These are phyloP conservation scores for Pseudolycoriella hygida DNA, from an alignment of 2,888 invertebrate genomes.

Conservation along the genomic window DNA sequence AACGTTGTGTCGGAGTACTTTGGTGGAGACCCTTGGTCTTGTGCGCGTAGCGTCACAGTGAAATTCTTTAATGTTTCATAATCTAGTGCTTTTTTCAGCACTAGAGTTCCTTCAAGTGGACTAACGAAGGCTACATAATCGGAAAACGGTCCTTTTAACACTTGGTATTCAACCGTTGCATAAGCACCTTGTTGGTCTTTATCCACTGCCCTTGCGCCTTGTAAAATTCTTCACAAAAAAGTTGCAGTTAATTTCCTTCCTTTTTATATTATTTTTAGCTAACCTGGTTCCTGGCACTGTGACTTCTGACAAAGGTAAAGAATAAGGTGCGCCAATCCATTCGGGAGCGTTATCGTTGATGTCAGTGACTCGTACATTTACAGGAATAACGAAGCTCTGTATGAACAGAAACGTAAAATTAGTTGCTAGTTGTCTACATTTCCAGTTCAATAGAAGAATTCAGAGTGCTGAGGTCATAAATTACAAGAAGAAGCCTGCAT, in stretches of 20 bases:
- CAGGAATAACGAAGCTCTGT: constrained; percentile 28
- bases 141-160: constrained; percentile 59
- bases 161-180: constrained; percentile 68
- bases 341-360: constrained; percentile 80
- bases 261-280: constrained; percentile 1
- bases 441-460: background rate
- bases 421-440: background rate
- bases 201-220: constrained; percentile 61
- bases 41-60: constrained; percentile 52
- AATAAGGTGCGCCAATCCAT: constrained; percentile 67
- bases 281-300: constrained; percentile 40
- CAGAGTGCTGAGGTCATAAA: background rate
- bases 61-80: constrained; percentile 65
- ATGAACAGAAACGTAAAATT: constrained; percentile 1
- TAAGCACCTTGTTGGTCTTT: constrained; percentile 78
- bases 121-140: constrained; percentile 72
- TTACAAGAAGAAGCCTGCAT: background rate
- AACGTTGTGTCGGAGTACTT: constrained; percentile 56
- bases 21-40: constrained; percentile 71
- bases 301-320: constrained; percentile 69
- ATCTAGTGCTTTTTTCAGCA: constrained; percentile 62
- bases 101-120: constrained; percentile 67
- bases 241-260: background rate
- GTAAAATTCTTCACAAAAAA: constrained; percentile 38
- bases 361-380: constrained; percentile 56